phyloP scores from a whole-genome alignment of 2,113 vertebrate species.

The Phalacrocorax aristotelis region DNA sequence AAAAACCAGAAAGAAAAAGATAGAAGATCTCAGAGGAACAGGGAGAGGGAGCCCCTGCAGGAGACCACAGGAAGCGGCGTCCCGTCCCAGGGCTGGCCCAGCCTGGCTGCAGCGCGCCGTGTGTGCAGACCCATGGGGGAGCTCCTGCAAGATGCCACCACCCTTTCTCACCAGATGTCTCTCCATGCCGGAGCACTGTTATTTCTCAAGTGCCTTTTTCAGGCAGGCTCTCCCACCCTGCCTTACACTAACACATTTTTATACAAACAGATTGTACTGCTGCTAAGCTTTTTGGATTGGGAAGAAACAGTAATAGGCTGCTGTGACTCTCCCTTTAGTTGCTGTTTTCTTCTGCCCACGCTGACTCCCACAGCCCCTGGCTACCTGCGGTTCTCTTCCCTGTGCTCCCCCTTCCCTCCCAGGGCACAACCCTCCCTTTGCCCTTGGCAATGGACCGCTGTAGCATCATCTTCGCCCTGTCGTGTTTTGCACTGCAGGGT shows the following conservation, averaged over 20 bases:
- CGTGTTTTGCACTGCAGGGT: accelerated
- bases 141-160: neutral
- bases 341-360: accelerated
- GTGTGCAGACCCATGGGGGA: accelerated
- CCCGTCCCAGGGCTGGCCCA: neutral
- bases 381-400: neutral
- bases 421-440: neutral
- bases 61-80: accelerated
- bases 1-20: neutral
- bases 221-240: neutral
- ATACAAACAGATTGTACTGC: neutral
- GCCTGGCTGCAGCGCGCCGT: accelerated
- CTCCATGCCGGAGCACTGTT: neutral
- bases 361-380: neutral
- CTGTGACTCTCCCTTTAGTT: neutral
- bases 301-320: neutral
- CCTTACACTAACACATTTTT: neutral
- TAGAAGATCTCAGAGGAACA: neutral
- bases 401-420: neutral
- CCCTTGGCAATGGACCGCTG: neutral
- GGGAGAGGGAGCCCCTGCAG: neutral
- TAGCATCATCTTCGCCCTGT: accelerated
- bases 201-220: neutral
- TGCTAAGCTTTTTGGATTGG: neutral
- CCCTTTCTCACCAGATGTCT: neutral